Base-by-base conservation (phyloP, 2,888 invertebrate genomes). In the Ochropleura leucogaster region DNA sequence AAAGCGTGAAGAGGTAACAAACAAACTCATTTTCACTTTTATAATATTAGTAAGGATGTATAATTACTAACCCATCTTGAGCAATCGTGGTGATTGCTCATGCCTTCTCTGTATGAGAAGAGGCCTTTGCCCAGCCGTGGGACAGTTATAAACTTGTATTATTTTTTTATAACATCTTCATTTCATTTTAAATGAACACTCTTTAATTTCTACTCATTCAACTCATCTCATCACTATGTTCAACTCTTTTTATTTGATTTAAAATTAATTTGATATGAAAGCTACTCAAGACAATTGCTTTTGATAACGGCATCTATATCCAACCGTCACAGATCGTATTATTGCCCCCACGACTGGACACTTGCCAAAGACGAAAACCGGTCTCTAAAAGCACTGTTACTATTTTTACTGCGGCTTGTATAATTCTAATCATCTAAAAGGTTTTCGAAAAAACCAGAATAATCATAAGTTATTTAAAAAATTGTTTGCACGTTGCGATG, bases 371-470 rank as follows among this genome's bases (percentile, higher is more conserved):
- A 65, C 6, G 30, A 18, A 68, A 71, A 20, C 63, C 55, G 51
- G 44, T 77, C 72, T 71, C 76, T 79, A 84, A 83, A 79, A 80
- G 75, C 79, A 70, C 63, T 80, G 82, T 84, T 77, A 72, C 46
- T 71, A 68, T 85, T 85, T 85, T 86, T 85, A 87, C 81, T 82
- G 7, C 16, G 74, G 62, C 68, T 73, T 77, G 82, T 85, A 85
- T 85, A 87, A 89, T 87, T 85, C 85, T 86, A 88, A 89, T 90
- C 85, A 79, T 67, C 78, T 86, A 78, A 88, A 57, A 57, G 57
- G 57, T 80, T 84, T 73, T 79, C 65, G 70, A 72, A 79, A 63
- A 70, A 72, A n/a, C 53, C 75, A 72, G 44, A 42, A 87, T 87
- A 72, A 51, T 57, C 7, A 66, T 51, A 14, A 30, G 49, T 3